phyloP scores from a whole-genome alignment of 2,797 vertebrate genomes.

The Pelochelys cantorii region DNA sequence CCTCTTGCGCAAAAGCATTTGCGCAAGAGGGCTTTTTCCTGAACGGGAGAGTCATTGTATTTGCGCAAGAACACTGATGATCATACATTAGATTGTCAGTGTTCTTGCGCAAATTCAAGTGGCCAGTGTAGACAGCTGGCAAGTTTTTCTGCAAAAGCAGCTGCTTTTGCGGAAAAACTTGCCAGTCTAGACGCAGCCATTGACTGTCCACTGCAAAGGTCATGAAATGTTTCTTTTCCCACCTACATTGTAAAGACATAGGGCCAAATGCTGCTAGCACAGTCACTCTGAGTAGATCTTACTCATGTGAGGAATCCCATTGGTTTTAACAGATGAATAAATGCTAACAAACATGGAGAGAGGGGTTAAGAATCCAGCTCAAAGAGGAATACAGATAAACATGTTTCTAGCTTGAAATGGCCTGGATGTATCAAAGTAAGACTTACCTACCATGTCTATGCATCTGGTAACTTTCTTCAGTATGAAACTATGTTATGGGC shows the following conservation, averaged over 20 bases:
- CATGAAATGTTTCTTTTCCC: background rate
- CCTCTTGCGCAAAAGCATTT: too few species aligned
- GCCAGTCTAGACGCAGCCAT: too few species aligned
- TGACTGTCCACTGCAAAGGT: background rate
- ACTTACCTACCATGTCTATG: accelerated
- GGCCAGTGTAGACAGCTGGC: too few species aligned
- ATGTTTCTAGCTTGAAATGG: background rate
- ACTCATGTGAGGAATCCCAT: background rate
- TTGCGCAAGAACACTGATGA: too few species aligned
- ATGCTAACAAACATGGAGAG: background rate
- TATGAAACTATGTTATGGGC: background rate
- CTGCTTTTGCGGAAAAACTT: too few species aligned
- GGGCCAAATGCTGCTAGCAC: background rate
- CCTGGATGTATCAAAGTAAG: background rate
- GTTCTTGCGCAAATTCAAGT: too few species aligned
- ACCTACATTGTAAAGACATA: background rate
- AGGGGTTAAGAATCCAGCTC: background rate
- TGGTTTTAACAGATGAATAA: background rate
- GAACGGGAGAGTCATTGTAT: too few species aligned
- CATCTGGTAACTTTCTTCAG: background rate
- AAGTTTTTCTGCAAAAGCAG: too few species aligned
- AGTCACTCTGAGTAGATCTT: background rate
- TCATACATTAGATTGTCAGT: too few species aligned
- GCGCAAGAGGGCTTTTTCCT: too few species aligned
- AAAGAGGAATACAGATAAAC: background rate